These are phyloP conservation scores for Ibidorhyncha struthersii DNA, from an alignment of 2,113 vertebrate species.

Conservation along the genomic window DNA sequence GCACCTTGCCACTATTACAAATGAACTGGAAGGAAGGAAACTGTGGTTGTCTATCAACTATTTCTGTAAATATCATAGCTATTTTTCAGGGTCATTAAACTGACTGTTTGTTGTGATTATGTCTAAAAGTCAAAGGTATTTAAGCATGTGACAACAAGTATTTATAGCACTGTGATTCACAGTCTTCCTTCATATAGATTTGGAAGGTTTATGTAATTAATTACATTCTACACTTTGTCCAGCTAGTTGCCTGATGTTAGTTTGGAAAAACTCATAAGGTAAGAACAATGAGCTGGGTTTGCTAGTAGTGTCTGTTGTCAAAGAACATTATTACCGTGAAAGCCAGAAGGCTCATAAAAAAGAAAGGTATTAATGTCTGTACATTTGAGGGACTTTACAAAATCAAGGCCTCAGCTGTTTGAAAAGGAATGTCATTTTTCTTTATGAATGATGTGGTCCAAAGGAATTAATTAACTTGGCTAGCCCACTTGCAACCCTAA, in stretches of 20 bases:
- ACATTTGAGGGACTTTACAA: not conserved
- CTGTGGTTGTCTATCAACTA: not conserved
- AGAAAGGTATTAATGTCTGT: not conserved
- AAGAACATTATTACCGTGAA: not conserved
- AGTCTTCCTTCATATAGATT: not conserved
- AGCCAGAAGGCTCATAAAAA: slow-evolving; percentile 17
- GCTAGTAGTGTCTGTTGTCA: not conserved
- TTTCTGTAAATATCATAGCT: slow-evolving; percentile 2
- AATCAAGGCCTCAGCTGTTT: not conserved
- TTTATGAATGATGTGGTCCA: not conserved
- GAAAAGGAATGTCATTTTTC: not conserved
- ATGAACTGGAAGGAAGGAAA: not conserved
- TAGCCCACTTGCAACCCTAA: not conserved
- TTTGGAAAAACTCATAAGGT: not conserved
- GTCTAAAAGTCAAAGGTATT: not conserved
- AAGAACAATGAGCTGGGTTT: not conserved
- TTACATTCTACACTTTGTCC: not conserved
- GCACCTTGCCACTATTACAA: not conserved
- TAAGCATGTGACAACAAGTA: not conserved
- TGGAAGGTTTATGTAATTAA: not conserved
- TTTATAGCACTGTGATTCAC: not conserved
- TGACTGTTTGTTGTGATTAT: not conserved
- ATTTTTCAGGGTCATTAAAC: not conserved
- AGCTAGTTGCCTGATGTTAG: not conserved
- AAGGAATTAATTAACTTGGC: slow-evolving; percentile 16